Percentiles rank a stretch among this genome's conserved stretches.
Evolutionary conservation across 2,888 invertebrate genomes (phyloP).

Genomic region (Prosapia bicincta): DNA sequence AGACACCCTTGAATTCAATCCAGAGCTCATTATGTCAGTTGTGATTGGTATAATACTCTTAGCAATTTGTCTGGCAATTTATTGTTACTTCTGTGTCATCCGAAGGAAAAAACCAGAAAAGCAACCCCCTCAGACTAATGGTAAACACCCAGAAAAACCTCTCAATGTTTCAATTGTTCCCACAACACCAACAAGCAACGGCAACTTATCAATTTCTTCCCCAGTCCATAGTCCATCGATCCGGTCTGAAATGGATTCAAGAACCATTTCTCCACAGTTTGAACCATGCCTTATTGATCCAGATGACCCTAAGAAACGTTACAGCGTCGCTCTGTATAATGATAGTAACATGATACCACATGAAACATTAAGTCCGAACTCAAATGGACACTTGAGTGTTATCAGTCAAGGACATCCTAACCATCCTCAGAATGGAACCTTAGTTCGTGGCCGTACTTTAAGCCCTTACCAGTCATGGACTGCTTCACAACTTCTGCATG

Average conservation of each 20-base stretch:
- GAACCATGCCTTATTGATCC: slow-evolving; percentile 44
- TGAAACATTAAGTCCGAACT: slow-evolving; percentile 15
- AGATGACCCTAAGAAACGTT: slow-evolving; percentile 50
- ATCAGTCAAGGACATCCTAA: slow-evolving; percentile 40
- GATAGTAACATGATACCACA: slow-evolving; percentile 28
- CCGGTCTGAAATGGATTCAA: slow-evolving; percentile 31
- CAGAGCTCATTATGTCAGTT: slow-evolving; percentile 51
- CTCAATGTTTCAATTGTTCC: slow-evolving; percentile 49
- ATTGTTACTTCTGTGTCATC: slow-evolving; percentile 52
- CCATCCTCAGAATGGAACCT: slow-evolving; percentile 42
- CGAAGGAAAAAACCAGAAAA: slow-evolving; percentile 43
- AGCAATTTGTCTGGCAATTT: slow-evolving; percentile 46
- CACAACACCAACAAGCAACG: slow-evolving; percentile 38
- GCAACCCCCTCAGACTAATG: slow-evolving; percentile 27
- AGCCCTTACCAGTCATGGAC: slow-evolving; percentile 59
- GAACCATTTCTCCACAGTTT: slow-evolving; percentile 39
- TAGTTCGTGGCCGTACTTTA: slow-evolving; percentile 48
- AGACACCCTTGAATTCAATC: slow-evolving; percentile 46
- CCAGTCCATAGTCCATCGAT: slow-evolving; percentile 34
- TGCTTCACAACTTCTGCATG: slow-evolving; percentile 56
- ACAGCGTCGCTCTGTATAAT: slow-evolving; percentile 46
- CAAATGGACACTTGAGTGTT: slow-evolving; percentile 38
- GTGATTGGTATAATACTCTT: slow-evolving; percentile 50
- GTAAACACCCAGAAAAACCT: slow-evolving; percentile 38
- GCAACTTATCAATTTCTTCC: slow-evolving; percentile 34